Conservation (phyloP, 2,888 invertebrate species). For the Yponomeuta cagnagella region DNA sequence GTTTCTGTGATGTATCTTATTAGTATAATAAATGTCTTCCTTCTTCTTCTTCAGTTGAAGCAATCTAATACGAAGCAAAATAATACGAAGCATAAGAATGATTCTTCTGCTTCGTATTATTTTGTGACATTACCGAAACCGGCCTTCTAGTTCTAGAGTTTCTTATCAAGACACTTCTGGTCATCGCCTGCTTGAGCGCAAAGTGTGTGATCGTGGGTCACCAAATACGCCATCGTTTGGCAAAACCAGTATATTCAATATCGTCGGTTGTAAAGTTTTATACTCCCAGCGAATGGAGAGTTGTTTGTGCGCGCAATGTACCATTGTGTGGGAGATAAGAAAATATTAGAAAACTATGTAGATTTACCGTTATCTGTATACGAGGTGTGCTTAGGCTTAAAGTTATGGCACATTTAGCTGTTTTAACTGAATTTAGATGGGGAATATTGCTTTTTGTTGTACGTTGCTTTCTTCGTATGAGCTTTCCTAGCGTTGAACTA, state of each 20-base stretch:
- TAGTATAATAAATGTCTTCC: no score
- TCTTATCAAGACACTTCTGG: background rate
- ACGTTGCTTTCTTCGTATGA: no score
- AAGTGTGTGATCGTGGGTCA: background rate
- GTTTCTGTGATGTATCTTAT: no score
- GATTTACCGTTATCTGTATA: background rate
- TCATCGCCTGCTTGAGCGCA: background rate
- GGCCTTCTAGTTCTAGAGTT: background rate
- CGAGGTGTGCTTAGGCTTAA: background rate
- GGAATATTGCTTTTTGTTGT: no score
- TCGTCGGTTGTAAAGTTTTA: background rate
- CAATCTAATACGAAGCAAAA: no score
- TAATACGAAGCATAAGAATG: no score
- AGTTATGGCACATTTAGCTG: background rate
- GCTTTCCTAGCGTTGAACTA: no score
- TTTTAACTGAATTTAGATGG: no score
- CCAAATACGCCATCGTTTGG: background rate
- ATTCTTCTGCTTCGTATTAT: no score
- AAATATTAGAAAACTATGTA: background rate
- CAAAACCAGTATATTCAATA: background rate
- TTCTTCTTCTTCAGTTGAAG: no score
- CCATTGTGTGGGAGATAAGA: background rate
- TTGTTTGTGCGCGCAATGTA: background rate
- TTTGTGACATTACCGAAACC: background rate
- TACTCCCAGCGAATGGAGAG: background rate